phyloP scores from a whole-genome alignment of 1,140 invertebrate species.

The Caenorhabditis briggsae region DNA sequence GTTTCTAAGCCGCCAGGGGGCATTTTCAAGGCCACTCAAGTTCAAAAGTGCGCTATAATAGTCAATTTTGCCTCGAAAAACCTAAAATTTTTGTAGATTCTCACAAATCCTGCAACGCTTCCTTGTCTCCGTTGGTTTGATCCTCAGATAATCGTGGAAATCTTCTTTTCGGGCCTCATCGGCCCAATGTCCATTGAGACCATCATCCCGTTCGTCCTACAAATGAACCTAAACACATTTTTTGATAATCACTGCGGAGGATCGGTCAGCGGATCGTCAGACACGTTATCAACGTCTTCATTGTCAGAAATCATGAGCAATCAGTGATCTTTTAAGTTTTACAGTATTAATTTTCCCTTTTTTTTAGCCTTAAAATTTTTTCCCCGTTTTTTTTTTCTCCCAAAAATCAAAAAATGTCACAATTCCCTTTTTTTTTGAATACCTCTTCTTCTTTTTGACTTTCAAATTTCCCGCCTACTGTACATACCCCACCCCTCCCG shows the following conservation, averaged over 20 bases:
- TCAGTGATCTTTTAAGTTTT: constrained; percentile 30
- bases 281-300: not conserved
- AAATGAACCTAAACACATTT: constrained; percentile 82
- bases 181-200: constrained; percentile 92
- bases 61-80: not conserved
- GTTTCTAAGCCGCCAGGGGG: constrained; percentile 26
- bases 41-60: not conserved
- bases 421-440: constrained; percentile 15
- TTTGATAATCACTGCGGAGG: constrained; percentile 61
- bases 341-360: constrained; percentile 3
- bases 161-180: constrained; percentile 88
- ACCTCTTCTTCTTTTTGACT: too few species aligned
- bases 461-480: not conserved
- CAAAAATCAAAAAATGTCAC: not conserved
- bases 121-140: constrained; percentile 86
- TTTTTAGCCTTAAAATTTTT: not conserved
- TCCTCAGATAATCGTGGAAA: constrained; percentile 87
- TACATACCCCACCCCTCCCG: not conserved
- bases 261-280: not conserved
- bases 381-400: too few species aligned
- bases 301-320: constrained; percentile 29
- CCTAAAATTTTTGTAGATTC: constrained; percentile 57
- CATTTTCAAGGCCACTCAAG: not conserved
- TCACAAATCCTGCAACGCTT: constrained; percentile 79
- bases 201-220: constrained; percentile 90